Conservation (phyloP, 1,140 invertebrate species). For the Orchestia grillus region DNA sequence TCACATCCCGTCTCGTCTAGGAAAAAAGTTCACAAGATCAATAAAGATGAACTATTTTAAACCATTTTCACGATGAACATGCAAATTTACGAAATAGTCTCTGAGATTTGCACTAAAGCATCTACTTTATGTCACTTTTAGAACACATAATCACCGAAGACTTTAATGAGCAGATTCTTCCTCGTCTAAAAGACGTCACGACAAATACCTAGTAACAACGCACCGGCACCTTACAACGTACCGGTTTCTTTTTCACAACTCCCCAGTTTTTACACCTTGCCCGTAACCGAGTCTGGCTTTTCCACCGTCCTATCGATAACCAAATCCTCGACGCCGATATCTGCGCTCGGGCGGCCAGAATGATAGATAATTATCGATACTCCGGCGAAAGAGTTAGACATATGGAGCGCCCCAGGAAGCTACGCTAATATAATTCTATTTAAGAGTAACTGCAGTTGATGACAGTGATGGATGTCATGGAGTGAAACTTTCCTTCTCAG, state of each 20-base stretch:
- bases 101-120: background rate
- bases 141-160: background rate
- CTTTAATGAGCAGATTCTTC: background rate
- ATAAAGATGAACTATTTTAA: background rate
- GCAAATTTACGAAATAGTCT: background rate
- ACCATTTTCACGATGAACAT: background rate
- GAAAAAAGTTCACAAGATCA: background rate
- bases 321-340: too few relatives aligned
- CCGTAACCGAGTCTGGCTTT: too few relatives aligned
- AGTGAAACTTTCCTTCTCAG: background rate
- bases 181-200: slow-evolving; percentile 6
- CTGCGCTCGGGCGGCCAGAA: too few relatives aligned
- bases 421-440: background rate
- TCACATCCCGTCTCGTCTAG: background rate
- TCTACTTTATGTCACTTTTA: background rate
- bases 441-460: background rate
- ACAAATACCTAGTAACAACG: background rate
- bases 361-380: too few relatives aligned
- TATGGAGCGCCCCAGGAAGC: too few relatives aligned
- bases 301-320: too few relatives aligned
- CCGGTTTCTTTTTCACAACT: background rate
- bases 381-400: too few relatives aligned
- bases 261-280: background rate
- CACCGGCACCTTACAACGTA: background rate
- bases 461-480: background rate